Evolutionary conservation across 2,113 vertebrate species (phyloP).

Genomic region (Mesembrinibis cayennensis): DNA sequence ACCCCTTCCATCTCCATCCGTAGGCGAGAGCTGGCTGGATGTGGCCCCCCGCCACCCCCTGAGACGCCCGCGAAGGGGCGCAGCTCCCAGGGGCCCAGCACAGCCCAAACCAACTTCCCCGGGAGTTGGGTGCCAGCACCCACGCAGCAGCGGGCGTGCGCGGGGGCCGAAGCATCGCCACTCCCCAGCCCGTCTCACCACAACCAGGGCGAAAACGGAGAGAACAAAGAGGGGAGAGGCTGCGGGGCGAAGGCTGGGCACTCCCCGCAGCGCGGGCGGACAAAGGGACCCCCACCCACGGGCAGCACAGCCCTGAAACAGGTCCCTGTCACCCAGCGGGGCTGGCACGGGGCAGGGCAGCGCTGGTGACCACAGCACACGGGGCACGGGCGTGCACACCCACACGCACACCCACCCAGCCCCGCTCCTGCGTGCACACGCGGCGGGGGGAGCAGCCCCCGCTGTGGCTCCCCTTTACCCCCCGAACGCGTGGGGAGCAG

Average conservation of each 20-base stretch:
- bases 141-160: neutral
- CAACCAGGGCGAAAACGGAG: neutral
- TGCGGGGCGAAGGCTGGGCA: neutral
- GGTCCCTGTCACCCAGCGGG: neutral
- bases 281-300: neutral
- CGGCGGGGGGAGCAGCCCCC: neutral
- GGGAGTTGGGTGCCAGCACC: neutral
- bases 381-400: neutral
- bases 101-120: neutral
- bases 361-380: too few relatives aligned
- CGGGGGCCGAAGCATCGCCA: neutral
- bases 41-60: neutral
- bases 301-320: neutral
- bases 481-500: neutral
- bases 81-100: neutral
- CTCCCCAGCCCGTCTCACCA: neutral
- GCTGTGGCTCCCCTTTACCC: fast-evolving
- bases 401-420: neutral
- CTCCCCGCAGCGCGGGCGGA: neutral
- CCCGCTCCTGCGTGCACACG: neutral
- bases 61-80: neutral
- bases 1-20: neutral
- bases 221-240: slow-evolving; percentile 31
- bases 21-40: neutral
- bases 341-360: neutral